Evolutionary conservation across 1,140 invertebrate genomes (phyloP).

Genomic region (Drosophila bocki): DNA sequence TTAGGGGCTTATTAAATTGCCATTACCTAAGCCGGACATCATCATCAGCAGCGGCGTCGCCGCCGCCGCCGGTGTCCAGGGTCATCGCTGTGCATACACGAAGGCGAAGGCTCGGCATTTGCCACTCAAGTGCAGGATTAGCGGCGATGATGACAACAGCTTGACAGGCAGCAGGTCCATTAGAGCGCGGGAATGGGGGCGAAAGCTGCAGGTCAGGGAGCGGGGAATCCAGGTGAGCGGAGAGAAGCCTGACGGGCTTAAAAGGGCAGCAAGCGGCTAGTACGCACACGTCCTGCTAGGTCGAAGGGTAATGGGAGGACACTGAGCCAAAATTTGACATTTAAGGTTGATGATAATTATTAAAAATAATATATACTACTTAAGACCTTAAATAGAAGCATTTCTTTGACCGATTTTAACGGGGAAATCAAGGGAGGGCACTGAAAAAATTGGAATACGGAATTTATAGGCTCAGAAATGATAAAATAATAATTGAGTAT

Average conservation of each 20-base stretch:
- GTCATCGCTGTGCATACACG: constrained; percentile 16
- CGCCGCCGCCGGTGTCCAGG: constrained; percentile 16
- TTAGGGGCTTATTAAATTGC: constrained; percentile 81
- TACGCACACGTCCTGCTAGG: constrained; percentile 14
- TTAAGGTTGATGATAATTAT: no score
- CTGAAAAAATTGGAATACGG: no score
- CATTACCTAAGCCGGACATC: constrained; percentile 81
- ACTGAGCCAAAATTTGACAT: background rate
- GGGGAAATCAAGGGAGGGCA: no score
- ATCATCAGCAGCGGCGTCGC: constrained; percentile 27
- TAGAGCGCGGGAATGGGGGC: constrained; percentile 32
- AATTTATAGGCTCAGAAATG: no score
- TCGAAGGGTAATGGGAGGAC: constrained; percentile 14
- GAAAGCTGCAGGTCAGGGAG: background rate
- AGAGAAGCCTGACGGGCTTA: constrained; percentile 35
- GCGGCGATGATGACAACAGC: constrained; percentile 81
- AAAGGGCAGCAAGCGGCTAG: constrained; percentile 11
- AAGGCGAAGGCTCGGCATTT: constrained; percentile 57
- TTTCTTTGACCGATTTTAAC: no score
- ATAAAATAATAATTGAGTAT: background rate
- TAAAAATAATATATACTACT: no score
- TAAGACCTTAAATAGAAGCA: no score
- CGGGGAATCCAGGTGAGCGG: constrained; percentile 12
- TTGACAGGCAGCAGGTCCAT: constrained; percentile 73
- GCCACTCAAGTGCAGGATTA: constrained; percentile 81